Conservation (phyloP, 2,113 vertebrate species). For the Otis tarda region DNA sequence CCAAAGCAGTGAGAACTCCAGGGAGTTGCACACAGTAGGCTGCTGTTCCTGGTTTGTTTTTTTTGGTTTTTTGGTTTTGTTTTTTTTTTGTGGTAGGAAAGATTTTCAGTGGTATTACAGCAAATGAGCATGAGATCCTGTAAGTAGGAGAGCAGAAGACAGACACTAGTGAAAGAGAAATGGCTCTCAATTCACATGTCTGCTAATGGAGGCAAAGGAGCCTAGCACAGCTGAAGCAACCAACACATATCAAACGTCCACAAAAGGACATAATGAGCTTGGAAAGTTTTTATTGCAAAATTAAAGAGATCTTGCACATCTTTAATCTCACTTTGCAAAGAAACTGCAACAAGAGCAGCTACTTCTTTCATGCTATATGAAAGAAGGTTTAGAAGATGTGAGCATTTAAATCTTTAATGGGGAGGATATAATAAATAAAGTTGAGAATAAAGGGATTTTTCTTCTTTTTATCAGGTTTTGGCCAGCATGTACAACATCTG, state of each 20-base stretch:
- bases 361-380: background rate
- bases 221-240: background rate
- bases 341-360: background rate
- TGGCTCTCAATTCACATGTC: background rate
- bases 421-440: background rate
- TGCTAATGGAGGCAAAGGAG: background rate
- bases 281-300: slow-evolving; percentile 5
- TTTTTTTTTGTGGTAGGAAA: background rate
- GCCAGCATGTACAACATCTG: background rate
- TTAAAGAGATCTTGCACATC: background rate
- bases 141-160: background rate
- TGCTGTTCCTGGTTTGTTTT: background rate
- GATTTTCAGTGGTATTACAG: background rate
- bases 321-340: slow-evolving; percentile 14
- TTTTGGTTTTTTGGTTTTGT: no score
- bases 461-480: background rate
- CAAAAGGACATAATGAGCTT: background rate
- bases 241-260: background rate
- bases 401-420: background rate
- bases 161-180: background rate
- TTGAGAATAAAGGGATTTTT: background rate
- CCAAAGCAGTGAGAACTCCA: background rate
- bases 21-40: background rate
- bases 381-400: background rate
- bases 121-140: background rate